These are phyloP conservation scores for Trichopoda pennipes DNA, from an alignment of 2,888 invertebrate species.

Conservation along the genomic window DNA sequence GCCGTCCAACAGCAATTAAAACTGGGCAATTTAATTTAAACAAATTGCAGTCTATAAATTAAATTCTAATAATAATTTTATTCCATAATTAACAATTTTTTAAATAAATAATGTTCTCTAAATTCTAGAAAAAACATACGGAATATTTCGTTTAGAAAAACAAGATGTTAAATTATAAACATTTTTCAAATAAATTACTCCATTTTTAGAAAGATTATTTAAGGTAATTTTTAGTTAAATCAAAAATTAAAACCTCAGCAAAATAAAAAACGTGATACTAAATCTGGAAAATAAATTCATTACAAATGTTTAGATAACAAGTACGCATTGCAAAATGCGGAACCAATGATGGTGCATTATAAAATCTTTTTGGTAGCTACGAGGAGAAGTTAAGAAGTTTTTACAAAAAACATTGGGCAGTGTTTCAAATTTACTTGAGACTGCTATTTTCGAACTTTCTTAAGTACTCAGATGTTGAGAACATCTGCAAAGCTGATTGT, in stretches of 20 bases:
- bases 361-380: neutral
- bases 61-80: neutral
- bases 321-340: slow-evolving; percentile 62
- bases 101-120: neutral
- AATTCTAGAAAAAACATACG: neutral
- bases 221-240: slow-evolving; percentile 30
- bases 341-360: slow-evolving; percentile 41
- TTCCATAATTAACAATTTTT: neutral
- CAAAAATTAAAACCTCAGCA: slow-evolving; percentile 28
- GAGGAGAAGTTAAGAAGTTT: too few species aligned
- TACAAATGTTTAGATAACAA: slow-evolving; percentile 69
- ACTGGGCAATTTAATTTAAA: neutral
- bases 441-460: too few species aligned
- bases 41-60: neutral
- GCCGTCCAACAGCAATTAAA: neutral
- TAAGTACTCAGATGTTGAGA: too few species aligned
- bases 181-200: slow-evolving; percentile 61
- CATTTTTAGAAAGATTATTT: slow-evolving; percentile 58
- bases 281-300: slow-evolving; percentile 45
- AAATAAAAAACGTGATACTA: neutral
- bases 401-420: too few species aligned
- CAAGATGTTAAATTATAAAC: slow-evolving; percentile 64
- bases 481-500: too few species aligned
- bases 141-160: slow-evolving; percentile 29
- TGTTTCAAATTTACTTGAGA: too few species aligned